Conservation (phyloP, 2,888 invertebrate species). For the Mesorhabditis belari region DNA sequence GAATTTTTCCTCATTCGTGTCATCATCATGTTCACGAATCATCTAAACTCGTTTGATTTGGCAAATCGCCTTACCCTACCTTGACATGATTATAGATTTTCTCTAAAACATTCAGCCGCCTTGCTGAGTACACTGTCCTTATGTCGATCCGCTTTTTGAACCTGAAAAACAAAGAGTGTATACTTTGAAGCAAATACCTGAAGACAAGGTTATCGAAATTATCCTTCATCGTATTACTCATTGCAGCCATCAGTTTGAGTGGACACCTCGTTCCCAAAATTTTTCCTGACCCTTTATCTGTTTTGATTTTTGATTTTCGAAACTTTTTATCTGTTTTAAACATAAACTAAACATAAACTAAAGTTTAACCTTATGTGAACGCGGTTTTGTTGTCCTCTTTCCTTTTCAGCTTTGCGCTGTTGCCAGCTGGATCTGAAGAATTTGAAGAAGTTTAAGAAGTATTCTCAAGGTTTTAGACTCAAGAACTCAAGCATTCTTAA, state of each 20-base stretch:
- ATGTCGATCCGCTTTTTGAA: slow-evolving; percentile 13
- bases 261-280: slow-evolving; percentile 32
- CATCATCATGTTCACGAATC: slow-evolving; percentile 45
- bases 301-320: slow-evolving; percentile 26
- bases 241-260: slow-evolving; percentile 23
- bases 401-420: slow-evolving; percentile 23
- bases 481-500: too few species aligned
- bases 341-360: slow-evolving; percentile 7
- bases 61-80: slow-evolving; percentile 13
- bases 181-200: slow-evolving; percentile 27
- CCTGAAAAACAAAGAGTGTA: not conserved
- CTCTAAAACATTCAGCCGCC: slow-evolving; percentile 32
- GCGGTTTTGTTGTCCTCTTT: slow-evolving; percentile 26
- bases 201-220: slow-evolving; percentile 33
- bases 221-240: slow-evolving; percentile 30
- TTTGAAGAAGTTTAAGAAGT: not conserved
- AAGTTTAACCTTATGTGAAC: slow-evolving; percentile 33
- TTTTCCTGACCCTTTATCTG: slow-evolving; percentile 1
- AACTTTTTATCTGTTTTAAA: slow-evolving; percentile 22
- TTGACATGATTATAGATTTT: slow-evolving; percentile 44
- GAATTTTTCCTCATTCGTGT: slow-evolving; percentile 35
- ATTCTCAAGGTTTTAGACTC: not conserved
- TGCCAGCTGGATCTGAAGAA: not conserved
- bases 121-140: slow-evolving; percentile 18
- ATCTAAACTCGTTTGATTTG: slow-evolving; percentile 19